Percentiles rank a stretch among this genome's conserved stretches.
These are phyloP conservation scores for Selene dorsalis DNA, from an alignment of 2,797 vertebrate genomes.

Conservation along the genomic window DNA sequence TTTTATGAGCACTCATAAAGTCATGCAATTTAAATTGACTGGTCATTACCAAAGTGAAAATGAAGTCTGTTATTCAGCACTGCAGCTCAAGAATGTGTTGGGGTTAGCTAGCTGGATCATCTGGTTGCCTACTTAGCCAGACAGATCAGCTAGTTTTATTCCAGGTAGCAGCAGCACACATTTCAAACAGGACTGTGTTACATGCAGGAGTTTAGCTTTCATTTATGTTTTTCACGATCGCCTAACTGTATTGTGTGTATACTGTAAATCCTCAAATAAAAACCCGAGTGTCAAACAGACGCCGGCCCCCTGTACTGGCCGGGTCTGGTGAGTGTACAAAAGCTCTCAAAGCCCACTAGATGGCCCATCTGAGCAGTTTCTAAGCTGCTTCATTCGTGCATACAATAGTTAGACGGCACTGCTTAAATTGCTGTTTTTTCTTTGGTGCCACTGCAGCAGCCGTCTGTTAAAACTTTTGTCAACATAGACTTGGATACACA, in stretches of 20 bases:
- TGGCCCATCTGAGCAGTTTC: too few species aligned
- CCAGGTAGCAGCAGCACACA: not conserved
- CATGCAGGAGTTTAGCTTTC: not conserved
- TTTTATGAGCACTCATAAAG: constrained; percentile 54
- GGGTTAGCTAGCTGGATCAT: constrained; percentile 21
- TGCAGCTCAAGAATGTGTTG: constrained; percentile 39
- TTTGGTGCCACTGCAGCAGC: too few species aligned
- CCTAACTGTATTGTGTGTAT: not conserved
- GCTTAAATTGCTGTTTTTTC: too few species aligned
- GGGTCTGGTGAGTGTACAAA: too few species aligned
- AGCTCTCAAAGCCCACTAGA: too few species aligned
- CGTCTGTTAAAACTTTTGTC: too few species aligned
- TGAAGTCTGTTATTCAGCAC: constrained; percentile 21
- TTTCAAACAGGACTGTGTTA: not conserved
- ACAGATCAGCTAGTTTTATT: constrained; percentile 1
- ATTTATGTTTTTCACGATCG: not conserved
- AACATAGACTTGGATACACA: too few species aligned
- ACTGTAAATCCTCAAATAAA: too few species aligned
- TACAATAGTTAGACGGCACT: too few species aligned
- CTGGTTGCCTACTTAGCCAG: constrained; percentile 1
- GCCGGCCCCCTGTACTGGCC: too few species aligned
- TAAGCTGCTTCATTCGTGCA: too few species aligned
- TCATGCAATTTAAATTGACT: constrained; percentile 46
- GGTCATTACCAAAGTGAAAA: constrained; percentile 41
- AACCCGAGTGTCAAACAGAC: too few species aligned